Conservation (phyloP, 2,888 invertebrate species). For the Volucella inanis region DNA sequence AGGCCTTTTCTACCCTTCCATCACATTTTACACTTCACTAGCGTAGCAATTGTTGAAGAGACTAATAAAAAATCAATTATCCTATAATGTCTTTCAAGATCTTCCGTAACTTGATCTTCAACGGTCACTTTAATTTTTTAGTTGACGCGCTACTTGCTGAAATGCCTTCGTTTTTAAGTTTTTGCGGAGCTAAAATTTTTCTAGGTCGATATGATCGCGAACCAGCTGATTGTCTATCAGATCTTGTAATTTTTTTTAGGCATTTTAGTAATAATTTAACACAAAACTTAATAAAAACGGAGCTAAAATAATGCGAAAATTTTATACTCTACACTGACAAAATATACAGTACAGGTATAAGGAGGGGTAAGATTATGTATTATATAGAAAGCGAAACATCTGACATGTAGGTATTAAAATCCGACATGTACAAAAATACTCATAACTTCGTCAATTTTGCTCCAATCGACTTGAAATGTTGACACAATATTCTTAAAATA, state of each 20-base stretch:
- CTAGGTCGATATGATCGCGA: not conserved
- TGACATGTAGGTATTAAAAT: not conserved
- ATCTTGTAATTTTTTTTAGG: constrained; percentile 4
- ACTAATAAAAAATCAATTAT: constrained; percentile 27
- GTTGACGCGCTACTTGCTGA: constrained; percentile 31
- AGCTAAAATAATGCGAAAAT: not conserved
- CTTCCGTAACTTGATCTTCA: no score
- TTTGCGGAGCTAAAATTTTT: constrained; percentile 21
- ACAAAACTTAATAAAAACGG: not conserved
- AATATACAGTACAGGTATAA: not conserved
- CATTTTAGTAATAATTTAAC: not conserved
- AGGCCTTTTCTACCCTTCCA: constrained; percentile 22
- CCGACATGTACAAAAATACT: not conserved
- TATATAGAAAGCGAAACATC: not conserved
- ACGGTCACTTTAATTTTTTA: constrained; percentile 25
- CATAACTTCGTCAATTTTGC: not conserved
- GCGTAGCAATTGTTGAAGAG: constrained; percentile 5
- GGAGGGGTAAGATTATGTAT: not conserved
- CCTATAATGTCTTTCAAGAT: not conserved
- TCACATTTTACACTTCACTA: constrained; percentile 30
- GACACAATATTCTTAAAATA: no score
- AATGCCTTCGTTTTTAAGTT: constrained; percentile 32
- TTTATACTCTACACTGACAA: not conserved
- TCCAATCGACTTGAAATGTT: no score
- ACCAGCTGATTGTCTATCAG: not conserved